Evolutionary conservation across 2,113 vertebrate species (phyloP).

Genomic region (Ginglymostoma cirratum): DNA sequence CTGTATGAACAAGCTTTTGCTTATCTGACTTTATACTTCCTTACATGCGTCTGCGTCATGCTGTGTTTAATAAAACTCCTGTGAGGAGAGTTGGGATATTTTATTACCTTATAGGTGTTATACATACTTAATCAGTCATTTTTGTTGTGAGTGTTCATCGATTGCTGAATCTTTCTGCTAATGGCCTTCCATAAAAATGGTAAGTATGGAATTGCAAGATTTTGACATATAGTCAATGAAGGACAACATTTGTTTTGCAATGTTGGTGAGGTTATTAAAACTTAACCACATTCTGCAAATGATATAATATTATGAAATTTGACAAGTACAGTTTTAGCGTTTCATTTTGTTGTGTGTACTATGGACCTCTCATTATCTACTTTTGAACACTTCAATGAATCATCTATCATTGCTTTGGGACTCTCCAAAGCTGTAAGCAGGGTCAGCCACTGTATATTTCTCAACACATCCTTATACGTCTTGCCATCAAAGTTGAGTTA

Average conservation of each 20-base stretch:
- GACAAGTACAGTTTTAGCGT: background rate
- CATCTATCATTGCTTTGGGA: background rate
- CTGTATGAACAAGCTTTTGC: background rate
- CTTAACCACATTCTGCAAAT: background rate
- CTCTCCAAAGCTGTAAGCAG: background rate
- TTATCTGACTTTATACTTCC: background rate
- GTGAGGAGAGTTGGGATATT: background rate
- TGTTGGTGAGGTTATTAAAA: background rate
- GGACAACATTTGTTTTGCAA: background rate
- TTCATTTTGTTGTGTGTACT: background rate
- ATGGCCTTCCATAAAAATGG: background rate
- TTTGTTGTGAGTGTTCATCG: background rate
- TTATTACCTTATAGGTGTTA: too few relatives aligned
- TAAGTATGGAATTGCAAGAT: background rate
- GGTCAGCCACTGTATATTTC: background rate
- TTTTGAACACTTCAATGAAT: background rate
- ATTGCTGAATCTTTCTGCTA: background rate
- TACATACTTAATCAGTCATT: background rate
- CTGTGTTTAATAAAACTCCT: background rate
- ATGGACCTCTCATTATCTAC: background rate
- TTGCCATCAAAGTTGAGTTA: background rate
- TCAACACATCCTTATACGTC: background rate
- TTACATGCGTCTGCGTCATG: background rate
- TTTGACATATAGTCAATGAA: background rate
- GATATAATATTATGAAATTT: background rate